Evolutionary conservation across 2,888 invertebrate genomes (phyloP), one percentile per base, ranked within the genome.

Genomic region (Cheiracanthium punctorium): DNA sequence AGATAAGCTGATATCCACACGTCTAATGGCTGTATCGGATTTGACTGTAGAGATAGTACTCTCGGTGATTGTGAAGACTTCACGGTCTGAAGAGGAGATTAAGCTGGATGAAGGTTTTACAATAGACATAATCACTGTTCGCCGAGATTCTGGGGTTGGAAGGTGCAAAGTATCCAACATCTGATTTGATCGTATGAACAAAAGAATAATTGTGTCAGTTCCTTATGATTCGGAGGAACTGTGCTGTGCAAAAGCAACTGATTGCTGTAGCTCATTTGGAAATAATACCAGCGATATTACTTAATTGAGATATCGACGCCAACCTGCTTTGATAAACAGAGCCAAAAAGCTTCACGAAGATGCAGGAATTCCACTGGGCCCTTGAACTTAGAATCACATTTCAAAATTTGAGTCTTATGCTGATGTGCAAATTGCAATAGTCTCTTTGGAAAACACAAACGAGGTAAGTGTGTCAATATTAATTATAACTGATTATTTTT

Each of bases 201-300:
- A 74, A 32, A 29, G n/a, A 28, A 58, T 30, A 8, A 32, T 74
- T 20, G n/a, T 74, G 1, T 1, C 33, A 7, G 32, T 74, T 30
- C 52, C 74, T 0, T n/a, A 8, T 5, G 70, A 70, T 37, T 10
- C 7, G 1, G 70, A 70, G 37, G 70, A 41, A 17, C 20, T 74
- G 20, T 58, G 74, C 20, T 74, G 58, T 32, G 74, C 32, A 0
- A 74, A 58, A 32, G 74, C 74, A 30, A 74, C 32, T 58, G 14
- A 58, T 32, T 20, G n/a, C 58, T 58, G n/a, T 74, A n/a, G 70
- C 70, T n/a, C 41, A 33, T 20, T 70, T 70, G 24, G 41, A 73
- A 28, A 52, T 29, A 1, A 4, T 48, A 12, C 0, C 2, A 14
- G 20, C 48, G n/a, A 29, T 8, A 52, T 52, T 0, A 48, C 43